Conservation (phyloP, 2,888 invertebrate genomes). For the Apotomis capreana region DNA sequence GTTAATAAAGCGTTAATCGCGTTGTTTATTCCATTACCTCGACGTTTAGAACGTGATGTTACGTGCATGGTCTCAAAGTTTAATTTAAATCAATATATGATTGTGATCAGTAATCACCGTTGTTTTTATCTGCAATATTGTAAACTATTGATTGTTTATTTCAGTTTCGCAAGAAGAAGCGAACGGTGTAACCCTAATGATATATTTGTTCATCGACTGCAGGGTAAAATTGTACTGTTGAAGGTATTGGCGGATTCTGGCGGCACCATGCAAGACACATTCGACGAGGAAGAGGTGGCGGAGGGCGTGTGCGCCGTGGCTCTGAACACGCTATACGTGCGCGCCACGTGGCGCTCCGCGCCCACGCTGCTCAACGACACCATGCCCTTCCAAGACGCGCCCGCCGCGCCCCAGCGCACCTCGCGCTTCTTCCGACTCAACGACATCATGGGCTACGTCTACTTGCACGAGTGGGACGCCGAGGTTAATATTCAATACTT, state of each 20-base stretch:
- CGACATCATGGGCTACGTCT: conserved; percentile 70
- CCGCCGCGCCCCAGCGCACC: conserved; percentile 53
- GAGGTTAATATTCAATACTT: conserved; percentile 58
- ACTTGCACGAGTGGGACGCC: conserved; percentile 68
- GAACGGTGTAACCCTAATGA: no score
- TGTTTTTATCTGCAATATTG: no score
- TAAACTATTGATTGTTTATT: no score
- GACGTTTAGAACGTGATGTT: no score
- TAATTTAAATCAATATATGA: no score
- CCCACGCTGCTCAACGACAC: conserved; percentile 76
- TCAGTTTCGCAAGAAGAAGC: no score
- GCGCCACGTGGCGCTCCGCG: conserved; percentile 72
- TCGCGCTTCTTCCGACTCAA: conserved; percentile 74
- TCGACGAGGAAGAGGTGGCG: conserved; percentile 70
- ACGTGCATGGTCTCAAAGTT: no score
- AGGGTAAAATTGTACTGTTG: neutral
- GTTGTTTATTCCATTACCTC: no score
- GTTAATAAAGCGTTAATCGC: no score
- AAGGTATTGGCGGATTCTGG: conserved; percentile 71
- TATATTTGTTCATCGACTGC: no score
- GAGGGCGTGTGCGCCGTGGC: conserved; percentile 61
- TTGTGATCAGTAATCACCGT: no score
- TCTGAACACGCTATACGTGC: conserved; percentile 67
- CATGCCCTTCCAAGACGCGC: conserved; percentile 58
- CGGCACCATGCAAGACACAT: conserved; percentile 71